Percentiles rank a stretch among this genome's conserved stretches.
phyloP scores from a whole-genome alignment of 2,797 vertebrate genomes.

The Hapalemur alaotrensis region DNA sequence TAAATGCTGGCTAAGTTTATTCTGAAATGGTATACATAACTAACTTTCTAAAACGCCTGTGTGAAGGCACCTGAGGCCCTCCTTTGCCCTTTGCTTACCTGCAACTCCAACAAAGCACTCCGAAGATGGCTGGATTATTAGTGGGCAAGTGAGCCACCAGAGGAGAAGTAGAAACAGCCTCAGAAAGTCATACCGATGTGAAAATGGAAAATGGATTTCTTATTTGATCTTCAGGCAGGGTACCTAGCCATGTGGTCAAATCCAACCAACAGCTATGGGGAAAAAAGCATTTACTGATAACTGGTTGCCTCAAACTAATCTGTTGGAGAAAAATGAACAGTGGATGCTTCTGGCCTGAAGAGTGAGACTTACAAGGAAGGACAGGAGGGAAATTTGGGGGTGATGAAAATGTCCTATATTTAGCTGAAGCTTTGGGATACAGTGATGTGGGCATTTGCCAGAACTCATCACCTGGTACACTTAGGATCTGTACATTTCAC shows the following conservation, averaged over 20 bases:
- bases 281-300: neutral
- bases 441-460: neutral
- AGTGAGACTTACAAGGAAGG: neutral
- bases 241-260: neutral
- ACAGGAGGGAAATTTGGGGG: neutral
- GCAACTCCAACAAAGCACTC: neutral
- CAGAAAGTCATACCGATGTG: neutral
- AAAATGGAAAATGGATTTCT: neutral
- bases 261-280: neutral
- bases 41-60: neutral
- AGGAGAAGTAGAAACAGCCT: neutral
- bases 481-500: slow-evolving; percentile 7
- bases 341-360: neutral
- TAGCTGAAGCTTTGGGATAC: neutral
- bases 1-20: neutral
- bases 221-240: neutral
- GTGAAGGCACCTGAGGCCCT: neutral
- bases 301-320: slow-evolving; percentile 22
- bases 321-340: neutral
- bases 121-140: neutral
- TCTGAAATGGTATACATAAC: neutral
- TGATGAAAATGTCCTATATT: neutral
- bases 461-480: neutral
- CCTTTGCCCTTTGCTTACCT: neutral
- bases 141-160: neutral